Percentiles rank a stretch among this genome's conserved stretches.
Evolutionary conservation across 2,888 invertebrate species (phyloP).

Genomic region (Dicycla oo): DNA sequence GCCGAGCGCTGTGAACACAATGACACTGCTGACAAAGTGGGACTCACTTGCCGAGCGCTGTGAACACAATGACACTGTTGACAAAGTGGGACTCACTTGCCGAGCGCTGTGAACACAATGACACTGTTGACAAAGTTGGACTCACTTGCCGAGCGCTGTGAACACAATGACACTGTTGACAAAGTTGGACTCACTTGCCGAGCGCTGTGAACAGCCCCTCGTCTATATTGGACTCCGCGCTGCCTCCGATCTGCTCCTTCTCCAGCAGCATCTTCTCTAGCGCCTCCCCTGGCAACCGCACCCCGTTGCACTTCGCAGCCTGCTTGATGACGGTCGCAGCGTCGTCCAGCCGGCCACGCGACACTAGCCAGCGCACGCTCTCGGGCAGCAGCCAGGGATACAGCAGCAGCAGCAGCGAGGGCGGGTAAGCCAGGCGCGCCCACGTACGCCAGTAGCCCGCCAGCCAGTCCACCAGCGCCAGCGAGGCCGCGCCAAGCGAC

Average conservation of each 20-base stretch:
- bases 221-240: conserved; percentile 72
- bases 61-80: no score
- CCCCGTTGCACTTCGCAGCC: conserved; percentile 91
- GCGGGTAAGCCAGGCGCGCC: conserved; percentile 92
- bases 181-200: conserved; percentile 74
- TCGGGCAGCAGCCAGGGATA: conserved; percentile 94
- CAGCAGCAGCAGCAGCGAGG: conserved; percentile 92
- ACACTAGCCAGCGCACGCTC: conserved; percentile 94
- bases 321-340: conserved; percentile 91
- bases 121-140: no score
- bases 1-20: no score
- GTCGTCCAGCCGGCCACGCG: conserved; percentile 91
- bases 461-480: conserved; percentile 92
- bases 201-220: conserved; percentile 82
- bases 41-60: no score
- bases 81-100: no score
- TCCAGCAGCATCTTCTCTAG: conserved; percentile 82
- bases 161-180: neutral
- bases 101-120: no score
- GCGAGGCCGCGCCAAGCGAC: conserved; percentile 92
- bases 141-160: no score
- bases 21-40: no score
- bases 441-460: conserved; percentile 93
- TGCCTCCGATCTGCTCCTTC: conserved; percentile 74
- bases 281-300: conserved; percentile 85